Conservation (phyloP, 2,113 vertebrate genomes). For the Phycodurus eques region DNA sequence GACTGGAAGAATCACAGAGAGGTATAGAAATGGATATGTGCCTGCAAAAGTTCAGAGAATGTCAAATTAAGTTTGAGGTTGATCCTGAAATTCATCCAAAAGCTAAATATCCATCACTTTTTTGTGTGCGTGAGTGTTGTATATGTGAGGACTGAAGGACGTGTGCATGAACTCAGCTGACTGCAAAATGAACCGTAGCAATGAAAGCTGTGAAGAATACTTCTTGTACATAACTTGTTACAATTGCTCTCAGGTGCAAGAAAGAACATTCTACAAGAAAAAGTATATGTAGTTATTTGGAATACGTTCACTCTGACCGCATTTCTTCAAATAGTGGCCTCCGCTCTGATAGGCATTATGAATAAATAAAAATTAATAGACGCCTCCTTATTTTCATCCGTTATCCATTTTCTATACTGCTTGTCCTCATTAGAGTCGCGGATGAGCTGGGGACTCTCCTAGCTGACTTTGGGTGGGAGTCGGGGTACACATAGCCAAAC, state of each 20-base stretch:
- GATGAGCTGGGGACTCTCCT: no score
- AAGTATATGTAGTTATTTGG: neutral
- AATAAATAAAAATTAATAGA: neutral
- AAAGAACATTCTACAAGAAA: neutral
- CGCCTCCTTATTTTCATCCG: neutral
- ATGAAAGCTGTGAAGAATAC: conserved; percentile 56
- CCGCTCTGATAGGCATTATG: neutral
- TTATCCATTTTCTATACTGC: no score
- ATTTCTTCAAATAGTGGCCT: neutral
- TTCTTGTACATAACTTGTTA: conserved; percentile 31
- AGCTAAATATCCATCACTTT: neutral
- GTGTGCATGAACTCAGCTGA: conserved; percentile 5
- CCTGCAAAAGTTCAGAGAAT: neutral
- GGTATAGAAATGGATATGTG: no score
- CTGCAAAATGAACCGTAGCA: conserved; percentile 14
- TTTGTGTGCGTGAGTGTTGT: neutral
- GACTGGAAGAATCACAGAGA: no score
- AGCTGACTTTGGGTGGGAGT: no score
- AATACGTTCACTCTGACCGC: neutral
- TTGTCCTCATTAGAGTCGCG: no score
- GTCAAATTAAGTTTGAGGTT: no score
- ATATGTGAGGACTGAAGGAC: conserved; percentile 16
- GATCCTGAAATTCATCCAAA: neutral
- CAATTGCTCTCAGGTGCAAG: neutral
- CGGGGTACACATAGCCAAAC: no score